phyloP scores from a whole-genome alignment of 2,888 invertebrate genomes.

The Campoletis raptor region DNA sequence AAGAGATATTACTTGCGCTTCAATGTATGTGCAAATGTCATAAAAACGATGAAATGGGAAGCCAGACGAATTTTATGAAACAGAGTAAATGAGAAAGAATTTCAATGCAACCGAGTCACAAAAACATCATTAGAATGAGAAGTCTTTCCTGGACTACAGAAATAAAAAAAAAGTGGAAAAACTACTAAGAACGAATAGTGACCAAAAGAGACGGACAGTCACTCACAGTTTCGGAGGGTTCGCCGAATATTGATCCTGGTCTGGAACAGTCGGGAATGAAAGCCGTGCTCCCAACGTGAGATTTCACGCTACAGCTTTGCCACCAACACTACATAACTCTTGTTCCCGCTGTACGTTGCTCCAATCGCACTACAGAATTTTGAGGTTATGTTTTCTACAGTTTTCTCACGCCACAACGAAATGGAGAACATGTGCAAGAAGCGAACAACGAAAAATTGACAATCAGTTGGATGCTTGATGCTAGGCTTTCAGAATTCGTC shows the following conservation, averaged over 20 bases:
- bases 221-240: slow-evolving; percentile 79
- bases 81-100: neutral
- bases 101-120: slow-evolving; percentile 6
- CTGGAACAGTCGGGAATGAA: slow-evolving; percentile 71
- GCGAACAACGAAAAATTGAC: neutral
- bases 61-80: slow-evolving; percentile 16
- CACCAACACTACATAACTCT: slow-evolving; percentile 56
- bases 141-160: slow-evolving; percentile 19
- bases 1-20: slow-evolving; percentile 56
- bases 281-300: slow-evolving; percentile 71
- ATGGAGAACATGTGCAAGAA: neutral
- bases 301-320: slow-evolving; percentile 55
- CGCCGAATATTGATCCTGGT: slow-evolving; percentile 80
- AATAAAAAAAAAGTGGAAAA: slow-evolving; percentile 18
- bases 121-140: slow-evolving; percentile 28
- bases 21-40: neutral
- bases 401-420: neutral
- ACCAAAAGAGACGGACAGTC: slow-evolving; percentile 53
- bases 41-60: slow-evolving; percentile 6
- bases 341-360: slow-evolving; percentile 60
- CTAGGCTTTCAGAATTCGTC: neutral
- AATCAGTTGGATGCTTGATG: neutral
- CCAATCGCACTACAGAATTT: neutral
- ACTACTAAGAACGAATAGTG: slow-evolving; percentile 26
- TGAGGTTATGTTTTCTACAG: neutral